Conservation (phyloP, 1,140 invertebrate species). For the Brachionus koreanus region DNA sequence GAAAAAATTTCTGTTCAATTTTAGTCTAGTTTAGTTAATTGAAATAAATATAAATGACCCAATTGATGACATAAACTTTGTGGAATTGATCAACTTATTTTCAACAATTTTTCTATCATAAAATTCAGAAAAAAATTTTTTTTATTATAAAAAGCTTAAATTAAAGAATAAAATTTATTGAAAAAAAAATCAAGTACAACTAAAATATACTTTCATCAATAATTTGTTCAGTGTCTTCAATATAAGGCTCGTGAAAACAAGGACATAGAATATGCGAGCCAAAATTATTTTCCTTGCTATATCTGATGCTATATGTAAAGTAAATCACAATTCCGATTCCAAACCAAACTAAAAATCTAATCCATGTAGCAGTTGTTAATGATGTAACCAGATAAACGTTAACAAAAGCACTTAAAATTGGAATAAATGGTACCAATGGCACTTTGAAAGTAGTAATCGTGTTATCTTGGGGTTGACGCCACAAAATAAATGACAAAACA, state of each 20-base stretch:
- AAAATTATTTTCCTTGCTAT: slow-evolving; percentile 16
- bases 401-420: slow-evolving; percentile 74
- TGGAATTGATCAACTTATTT: no score
- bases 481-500: not conserved
- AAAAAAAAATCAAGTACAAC: no score
- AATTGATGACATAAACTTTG: no score
- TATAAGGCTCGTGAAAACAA: not conserved
- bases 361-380: slow-evolving; percentile 75
- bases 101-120: no score
- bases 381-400: slow-evolving; percentile 84
- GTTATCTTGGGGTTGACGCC: slow-evolving; percentile 45
- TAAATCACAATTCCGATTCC: slow-evolving; percentile 28
- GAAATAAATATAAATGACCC: no score
- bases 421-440: slow-evolving; percentile 77
- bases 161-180: no score
- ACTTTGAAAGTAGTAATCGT: slow-evolving; percentile 46
- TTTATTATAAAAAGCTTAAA: no score
- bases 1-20: no score
- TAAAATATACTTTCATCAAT: slow-evolving; percentile 18
- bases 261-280: not conserved
- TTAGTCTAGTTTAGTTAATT: no score
- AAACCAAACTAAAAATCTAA: slow-evolving; percentile 81
- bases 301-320: slow-evolving; percentile 14
- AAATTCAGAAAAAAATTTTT: no score
- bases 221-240: slow-evolving; percentile 1